phyloP scores from a whole-genome alignment of 2,113 vertebrate genomes.

The Trochalopteron elliotii region DNA sequence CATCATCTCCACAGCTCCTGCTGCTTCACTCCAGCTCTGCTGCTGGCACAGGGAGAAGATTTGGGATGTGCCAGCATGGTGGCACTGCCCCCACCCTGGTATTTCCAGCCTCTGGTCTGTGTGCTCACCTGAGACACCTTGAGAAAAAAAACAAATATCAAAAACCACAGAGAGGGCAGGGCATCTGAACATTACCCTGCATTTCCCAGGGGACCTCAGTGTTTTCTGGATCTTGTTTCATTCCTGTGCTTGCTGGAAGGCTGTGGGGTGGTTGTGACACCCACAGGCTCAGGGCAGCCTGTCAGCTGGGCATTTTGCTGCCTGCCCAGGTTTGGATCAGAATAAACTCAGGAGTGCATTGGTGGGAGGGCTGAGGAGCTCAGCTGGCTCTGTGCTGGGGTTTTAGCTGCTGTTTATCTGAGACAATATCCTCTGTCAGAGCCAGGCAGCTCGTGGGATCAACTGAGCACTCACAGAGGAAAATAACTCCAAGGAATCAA shows the following conservation, averaged over 20 bases:
- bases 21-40: fast-evolving
- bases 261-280: background rate
- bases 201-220: fast-evolving
- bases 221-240: background rate
- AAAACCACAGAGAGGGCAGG: background rate
- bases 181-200: background rate
- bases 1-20: background rate
- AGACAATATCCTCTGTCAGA: background rate
- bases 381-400: fast-evolving
- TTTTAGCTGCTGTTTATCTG: background rate
- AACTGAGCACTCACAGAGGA: background rate
- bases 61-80: background rate
- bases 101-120: background rate
- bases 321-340: background rate
- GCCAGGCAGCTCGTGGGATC: background rate
- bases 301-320: background rate
- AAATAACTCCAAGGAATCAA: background rate
- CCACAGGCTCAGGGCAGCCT: background rate
- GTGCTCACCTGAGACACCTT: background rate
- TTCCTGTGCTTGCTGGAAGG: background rate
- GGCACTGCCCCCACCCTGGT: fast-evolving
- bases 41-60: background rate
- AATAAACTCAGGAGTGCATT: background rate
- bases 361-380: background rate
- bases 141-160: background rate